phyloP scores from a whole-genome alignment of 2,797 vertebrate species.

The Danio jaintianensis region DNA sequence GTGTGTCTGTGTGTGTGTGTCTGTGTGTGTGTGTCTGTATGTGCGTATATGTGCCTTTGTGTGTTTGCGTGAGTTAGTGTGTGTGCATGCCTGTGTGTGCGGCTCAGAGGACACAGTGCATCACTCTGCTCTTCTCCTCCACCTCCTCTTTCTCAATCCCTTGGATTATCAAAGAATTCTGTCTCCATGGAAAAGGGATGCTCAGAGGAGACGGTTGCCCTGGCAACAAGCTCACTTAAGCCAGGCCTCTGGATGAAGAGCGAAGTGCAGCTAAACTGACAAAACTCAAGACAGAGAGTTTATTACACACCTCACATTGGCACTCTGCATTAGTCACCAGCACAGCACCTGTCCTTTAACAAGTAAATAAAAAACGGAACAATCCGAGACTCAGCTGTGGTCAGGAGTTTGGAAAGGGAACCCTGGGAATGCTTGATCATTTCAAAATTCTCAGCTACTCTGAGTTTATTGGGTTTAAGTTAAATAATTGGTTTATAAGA shows the following conservation, averaged over 20 bases:
- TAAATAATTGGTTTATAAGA: too few relatives aligned
- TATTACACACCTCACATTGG: slow-evolving; percentile 58
- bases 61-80: neutral
- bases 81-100: neutral
- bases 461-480: too few relatives aligned
- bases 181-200: slow-evolving; percentile 75
- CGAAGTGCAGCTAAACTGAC: slow-evolving; percentile 64
- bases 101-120: slow-evolving; percentile 45
- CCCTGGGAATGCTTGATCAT: neutral
- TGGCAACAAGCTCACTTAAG: slow-evolving; percentile 76
- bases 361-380: neutral
- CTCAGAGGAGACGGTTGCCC: slow-evolving; percentile 75
- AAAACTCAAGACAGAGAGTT: slow-evolving; percentile 64
- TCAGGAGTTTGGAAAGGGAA: neutral
- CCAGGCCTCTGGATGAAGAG: slow-evolving; percentile 64
- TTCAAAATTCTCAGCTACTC: too few relatives aligned
- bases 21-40: neutral
- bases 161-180: slow-evolving; percentile 79
- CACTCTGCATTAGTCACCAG: slow-evolving; percentile 31
- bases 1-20: neutral
- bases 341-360: neutral
- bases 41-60: neutral
- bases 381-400: neutral
- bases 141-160: slow-evolving; percentile 72
- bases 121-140: slow-evolving; percentile 63